Percentiles rank a stretch among this genome's conserved stretches.
Evolutionary conservation across 2,113 vertebrate species (phyloP).

Genomic region (Elaphurus davidianus): DNA sequence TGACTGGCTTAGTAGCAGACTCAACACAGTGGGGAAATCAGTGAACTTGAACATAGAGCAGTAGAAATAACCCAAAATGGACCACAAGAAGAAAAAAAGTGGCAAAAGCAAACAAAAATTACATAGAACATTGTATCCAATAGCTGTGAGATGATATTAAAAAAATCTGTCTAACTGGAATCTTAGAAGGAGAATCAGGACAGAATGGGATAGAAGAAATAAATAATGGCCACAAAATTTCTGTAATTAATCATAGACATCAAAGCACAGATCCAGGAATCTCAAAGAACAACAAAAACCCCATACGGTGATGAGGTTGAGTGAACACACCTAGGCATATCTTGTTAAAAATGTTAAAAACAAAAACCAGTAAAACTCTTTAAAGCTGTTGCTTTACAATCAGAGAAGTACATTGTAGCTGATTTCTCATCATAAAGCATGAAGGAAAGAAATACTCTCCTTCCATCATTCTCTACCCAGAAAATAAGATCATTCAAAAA

Average conservation of each 20-base stretch:
- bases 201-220: neutral
- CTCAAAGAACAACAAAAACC: neutral
- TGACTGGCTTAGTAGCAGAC: neutral
- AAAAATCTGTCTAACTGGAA: neutral
- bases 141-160: neutral
- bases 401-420: neutral
- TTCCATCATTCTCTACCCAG: neutral
- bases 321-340: neutral
- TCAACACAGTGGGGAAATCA: neutral
- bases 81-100: neutral
- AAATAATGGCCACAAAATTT: neutral
- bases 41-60: neutral
- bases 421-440: neutral
- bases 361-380: neutral
- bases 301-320: fast-evolving
- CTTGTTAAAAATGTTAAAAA: neutral
- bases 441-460: neutral
- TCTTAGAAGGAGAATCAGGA: neutral
- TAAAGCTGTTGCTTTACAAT: neutral
- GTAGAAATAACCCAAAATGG: neutral
- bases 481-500: neutral
- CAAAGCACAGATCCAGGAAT: neutral
- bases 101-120: neutral
- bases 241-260: neutral
- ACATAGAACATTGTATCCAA: neutral